Conservation (phyloP, 2,888 invertebrate species). For the Drosophila percnosoma region DNA sequence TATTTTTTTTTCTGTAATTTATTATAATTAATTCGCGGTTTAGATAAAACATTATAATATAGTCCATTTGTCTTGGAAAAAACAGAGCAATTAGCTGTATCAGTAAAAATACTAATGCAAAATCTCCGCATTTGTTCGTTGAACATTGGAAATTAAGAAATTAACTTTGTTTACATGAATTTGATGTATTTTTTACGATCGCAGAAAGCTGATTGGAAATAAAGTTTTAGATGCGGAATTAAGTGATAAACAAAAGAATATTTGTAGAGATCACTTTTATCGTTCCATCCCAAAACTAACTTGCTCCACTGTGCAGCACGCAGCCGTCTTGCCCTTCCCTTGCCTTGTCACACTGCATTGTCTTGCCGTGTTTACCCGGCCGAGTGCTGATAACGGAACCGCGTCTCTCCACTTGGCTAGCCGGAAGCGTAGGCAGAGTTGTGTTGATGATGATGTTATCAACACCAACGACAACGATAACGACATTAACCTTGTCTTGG, state of each 20-base stretch:
- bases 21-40: slow-evolving; percentile 7
- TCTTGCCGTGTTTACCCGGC: slow-evolving; percentile 35
- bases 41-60: slow-evolving; percentile 2
- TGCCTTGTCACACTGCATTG: not conserved
- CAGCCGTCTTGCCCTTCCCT: not conserved
- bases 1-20: slow-evolving; percentile 1
- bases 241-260: not conserved
- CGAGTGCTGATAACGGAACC: slow-evolving; percentile 31
- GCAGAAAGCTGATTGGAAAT: not conserved
- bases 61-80: slow-evolving; percentile 10
- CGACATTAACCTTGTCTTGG: slow-evolving; percentile 12
- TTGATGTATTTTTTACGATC: not conserved
- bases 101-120: not conserved
- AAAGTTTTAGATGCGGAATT: not conserved
- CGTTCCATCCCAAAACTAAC: not conserved
- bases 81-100: not conserved
- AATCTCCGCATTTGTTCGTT: not conserved
- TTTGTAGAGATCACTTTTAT: not conserved
- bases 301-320: slow-evolving; percentile 32
- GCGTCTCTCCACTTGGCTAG: slow-evolving; percentile 25
- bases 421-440: slow-evolving; percentile 54
- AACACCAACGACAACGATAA: slow-evolving; percentile 1
- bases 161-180: not conserved
- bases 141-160: not conserved
- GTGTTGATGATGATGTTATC: slow-evolving; percentile 46